Evolutionary conservation across 2,113 vertebrate species (phyloP), one percentile per base, ranked within the genome.

Genomic region (Piaya cayana): DNA sequence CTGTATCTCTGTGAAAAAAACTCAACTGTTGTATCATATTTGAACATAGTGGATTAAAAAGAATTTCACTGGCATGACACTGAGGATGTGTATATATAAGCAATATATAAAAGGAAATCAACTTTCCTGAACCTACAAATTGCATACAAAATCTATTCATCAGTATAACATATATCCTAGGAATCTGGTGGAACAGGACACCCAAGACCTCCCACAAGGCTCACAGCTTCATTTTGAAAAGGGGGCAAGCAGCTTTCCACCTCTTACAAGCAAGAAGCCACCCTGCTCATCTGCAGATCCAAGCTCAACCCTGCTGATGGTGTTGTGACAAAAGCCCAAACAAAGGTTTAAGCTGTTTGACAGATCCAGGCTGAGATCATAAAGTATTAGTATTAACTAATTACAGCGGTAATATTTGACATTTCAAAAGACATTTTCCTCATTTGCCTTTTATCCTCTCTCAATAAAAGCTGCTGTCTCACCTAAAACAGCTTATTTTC

Each of bases 241-340:
- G 10, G 7, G 4, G 1, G 15, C 27, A 1, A 1, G 13, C 11
- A 71, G 6, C 21, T 47, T 45, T 42, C 42, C 15, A 18, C 11
- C 9, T 8, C 14, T 60, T 47, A 50, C 3, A 74, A 62, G 9
- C 20, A 64, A 56, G 34, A 68, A 68, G 22, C 15, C 20, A 71
- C 13, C 2, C 12, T 26, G 34, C 15, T 8, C 8, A 17, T 80
- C 63, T 72, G 68, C 21, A 4, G 9, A 47, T 90, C 19, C 23
- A 60, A 75, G 23, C 5, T 52, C 20, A 88, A 7, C 14, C 11
- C 49, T 76, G 14, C 3, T 32, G 15, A 64, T 5, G 2, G 8
- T 34, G 15, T 12, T n/a, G 23, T 1, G 11, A 45, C 34, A 63
- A 63, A 90, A 92, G 26, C 3, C 21, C 16, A 21, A 63, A 53